phyloP scores from a whole-genome alignment of 2,797 vertebrate genomes.

The Syndactyla subalaris region DNA sequence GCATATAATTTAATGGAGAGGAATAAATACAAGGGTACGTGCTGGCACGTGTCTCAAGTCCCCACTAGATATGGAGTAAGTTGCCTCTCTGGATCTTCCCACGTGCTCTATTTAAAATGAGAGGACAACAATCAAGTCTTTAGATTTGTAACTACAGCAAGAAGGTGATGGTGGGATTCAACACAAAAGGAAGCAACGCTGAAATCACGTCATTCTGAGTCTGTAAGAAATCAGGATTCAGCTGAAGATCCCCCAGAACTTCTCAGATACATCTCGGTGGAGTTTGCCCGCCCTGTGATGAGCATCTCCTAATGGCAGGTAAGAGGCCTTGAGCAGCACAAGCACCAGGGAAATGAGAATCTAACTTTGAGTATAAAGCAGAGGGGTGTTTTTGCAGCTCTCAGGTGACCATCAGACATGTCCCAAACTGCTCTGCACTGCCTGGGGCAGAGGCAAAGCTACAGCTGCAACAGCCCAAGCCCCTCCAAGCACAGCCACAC shows the following conservation, averaged over 20 bases:
- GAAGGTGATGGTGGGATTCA: neutral
- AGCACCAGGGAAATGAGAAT: neutral
- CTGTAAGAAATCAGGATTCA: neutral
- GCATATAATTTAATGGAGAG: constrained; percentile 3
- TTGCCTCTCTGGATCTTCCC: neutral
- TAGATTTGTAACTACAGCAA: neutral
- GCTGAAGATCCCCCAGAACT: neutral
- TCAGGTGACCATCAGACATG: rapidly evolving
- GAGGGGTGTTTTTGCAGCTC: neutral
- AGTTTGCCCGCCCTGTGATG: neutral
- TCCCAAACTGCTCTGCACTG: neutral
- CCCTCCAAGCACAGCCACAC: rapidly evolving
- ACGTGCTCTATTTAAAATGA: neutral
- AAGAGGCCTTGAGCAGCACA: neutral
- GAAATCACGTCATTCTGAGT: neutral
- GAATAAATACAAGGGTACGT: neutral
- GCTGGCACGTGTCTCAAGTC: neutral
- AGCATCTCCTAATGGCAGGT: neutral
- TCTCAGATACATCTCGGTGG: neutral
- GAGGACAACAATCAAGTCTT: neutral
- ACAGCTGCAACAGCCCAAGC: neutral
- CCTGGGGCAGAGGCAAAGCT: neutral
- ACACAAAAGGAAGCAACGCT: neutral
- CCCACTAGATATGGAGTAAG: neutral
- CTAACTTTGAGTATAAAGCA: neutral